phyloP scores from a whole-genome alignment of 2,888 invertebrate species.

The Ormyrus labotus region DNA sequence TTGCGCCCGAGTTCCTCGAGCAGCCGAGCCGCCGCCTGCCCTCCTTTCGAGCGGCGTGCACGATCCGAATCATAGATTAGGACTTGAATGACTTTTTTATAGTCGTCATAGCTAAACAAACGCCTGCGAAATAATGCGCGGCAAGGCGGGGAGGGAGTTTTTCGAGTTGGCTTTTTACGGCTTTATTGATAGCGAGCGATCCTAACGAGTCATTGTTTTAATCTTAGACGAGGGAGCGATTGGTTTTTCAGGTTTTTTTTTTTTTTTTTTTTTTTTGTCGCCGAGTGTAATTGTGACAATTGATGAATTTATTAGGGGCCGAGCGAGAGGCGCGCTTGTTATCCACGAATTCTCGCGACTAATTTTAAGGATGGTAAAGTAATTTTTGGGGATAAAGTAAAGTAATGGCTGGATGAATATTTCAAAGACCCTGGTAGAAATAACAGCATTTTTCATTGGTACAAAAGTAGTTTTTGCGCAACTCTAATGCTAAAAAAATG shows the following conservation, averaged over 20 bases:
- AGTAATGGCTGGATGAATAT: too few relatives aligned
- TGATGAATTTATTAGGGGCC: conserved; percentile 30
- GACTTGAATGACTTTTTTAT: conserved; percentile 46
- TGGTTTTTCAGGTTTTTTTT: background rate
- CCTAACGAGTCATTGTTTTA: conserved; percentile 49
- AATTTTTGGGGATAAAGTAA: too few relatives aligned
- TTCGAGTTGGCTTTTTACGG: background rate
- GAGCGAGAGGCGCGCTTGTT: background rate
- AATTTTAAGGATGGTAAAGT: too few relatives aligned
- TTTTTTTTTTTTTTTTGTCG: background rate
- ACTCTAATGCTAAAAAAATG: background rate
- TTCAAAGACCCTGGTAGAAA: background rate
- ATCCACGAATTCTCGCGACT: background rate
- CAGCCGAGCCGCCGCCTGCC: conserved; percentile 12
- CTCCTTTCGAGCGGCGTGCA: conserved; percentile 32
- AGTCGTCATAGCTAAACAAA: conserved; percentile 41
- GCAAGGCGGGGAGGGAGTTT: too few relatives aligned
- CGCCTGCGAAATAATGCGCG: background rate
- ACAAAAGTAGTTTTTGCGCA: background rate
- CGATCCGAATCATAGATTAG: conserved; percentile 52
- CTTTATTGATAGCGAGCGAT: conserved; percentile 12
- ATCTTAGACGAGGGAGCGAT: conserved; percentile 35
- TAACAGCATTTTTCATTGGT: background rate
- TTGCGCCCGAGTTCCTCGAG: conserved; percentile 17
- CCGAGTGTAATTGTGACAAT: background rate